These are phyloP conservation scores for Rugalucina vietnamica DNA, from an alignment of 2,888 invertebrate genomes.

Conservation along the genomic window DNA sequence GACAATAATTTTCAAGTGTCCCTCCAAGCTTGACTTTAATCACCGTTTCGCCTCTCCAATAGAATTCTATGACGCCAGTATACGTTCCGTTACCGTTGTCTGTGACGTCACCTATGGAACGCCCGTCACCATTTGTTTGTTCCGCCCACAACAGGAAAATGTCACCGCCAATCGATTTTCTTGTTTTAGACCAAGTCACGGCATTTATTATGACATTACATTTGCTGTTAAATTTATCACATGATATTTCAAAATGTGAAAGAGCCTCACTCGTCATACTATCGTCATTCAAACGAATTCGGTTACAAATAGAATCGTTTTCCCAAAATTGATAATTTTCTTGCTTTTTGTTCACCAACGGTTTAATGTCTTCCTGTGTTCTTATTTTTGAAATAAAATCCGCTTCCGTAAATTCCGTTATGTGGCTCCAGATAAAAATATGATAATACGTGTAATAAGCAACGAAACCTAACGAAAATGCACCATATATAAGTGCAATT, in stretches of 20 bases:
- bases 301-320: background rate
- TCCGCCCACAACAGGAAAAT: slow-evolving; percentile 48
- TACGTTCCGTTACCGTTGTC: slow-evolving; percentile 54
- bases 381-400: too few relatives aligned
- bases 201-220: background rate
- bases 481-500: too few relatives aligned
- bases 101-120: slow-evolving; percentile 35
- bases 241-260: background rate
- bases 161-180: slow-evolving; percentile 39
- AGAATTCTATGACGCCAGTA: slow-evolving; percentile 34
- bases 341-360: background rate
- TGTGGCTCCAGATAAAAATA: too few relatives aligned
- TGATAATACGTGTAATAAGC: too few relatives aligned
- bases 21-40: slow-evolving; percentile 42
- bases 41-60: slow-evolving; percentile 40
- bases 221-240: background rate
- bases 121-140: slow-evolving; percentile 37
- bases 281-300: background rate
- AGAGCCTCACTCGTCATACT: background rate
- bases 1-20: slow-evolving; percentile 43
- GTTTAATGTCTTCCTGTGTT: too few relatives aligned
- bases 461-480: too few relatives aligned
- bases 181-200: background rate
- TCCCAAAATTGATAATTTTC: background rate
- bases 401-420: too few relatives aligned